Evolutionary conservation across 2,113 vertebrate species (phyloP).

Genomic region (Micronycteris hirsuta): DNA sequence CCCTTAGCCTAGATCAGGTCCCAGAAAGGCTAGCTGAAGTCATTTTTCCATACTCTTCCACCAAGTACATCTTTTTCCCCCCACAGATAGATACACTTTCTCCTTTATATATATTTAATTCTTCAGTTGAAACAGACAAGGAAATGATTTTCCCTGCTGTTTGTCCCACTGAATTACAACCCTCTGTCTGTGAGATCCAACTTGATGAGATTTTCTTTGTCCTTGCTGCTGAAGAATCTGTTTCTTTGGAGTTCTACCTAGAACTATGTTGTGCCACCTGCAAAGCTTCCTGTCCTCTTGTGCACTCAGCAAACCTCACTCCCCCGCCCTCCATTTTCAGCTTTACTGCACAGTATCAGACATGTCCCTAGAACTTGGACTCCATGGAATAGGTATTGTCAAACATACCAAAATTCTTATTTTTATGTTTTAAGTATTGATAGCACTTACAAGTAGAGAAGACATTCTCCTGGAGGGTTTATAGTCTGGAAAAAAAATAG

Average conservation of each 20-base stretch:
- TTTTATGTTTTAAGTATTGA: not conserved
- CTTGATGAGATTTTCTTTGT: conserved; percentile 46
- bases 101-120: not conserved
- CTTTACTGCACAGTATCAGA: not conserved
- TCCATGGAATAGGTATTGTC: not conserved
- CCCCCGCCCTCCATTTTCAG: no score
- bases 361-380: not conserved
- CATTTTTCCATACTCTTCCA: not conserved
- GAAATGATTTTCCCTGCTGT: not conserved
- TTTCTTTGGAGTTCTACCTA: not conserved
- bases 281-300: not conserved
- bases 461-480: not conserved
- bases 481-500: not conserved
- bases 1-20: not conserved
- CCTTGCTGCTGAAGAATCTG: not conserved
- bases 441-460: not conserved
- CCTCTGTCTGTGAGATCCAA: conserved; percentile 23
- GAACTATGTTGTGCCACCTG: not conserved
- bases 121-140: conserved; percentile 4
- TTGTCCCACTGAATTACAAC: not conserved
- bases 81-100: not conserved
- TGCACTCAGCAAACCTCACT: not conserved
- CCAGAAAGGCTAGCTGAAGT: not conserved
- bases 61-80: fast-evolving
- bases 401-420: not conserved